Evolutionary conservation across 2,888 invertebrate species (phyloP).

Genomic region (Thyatira batis): DNA sequence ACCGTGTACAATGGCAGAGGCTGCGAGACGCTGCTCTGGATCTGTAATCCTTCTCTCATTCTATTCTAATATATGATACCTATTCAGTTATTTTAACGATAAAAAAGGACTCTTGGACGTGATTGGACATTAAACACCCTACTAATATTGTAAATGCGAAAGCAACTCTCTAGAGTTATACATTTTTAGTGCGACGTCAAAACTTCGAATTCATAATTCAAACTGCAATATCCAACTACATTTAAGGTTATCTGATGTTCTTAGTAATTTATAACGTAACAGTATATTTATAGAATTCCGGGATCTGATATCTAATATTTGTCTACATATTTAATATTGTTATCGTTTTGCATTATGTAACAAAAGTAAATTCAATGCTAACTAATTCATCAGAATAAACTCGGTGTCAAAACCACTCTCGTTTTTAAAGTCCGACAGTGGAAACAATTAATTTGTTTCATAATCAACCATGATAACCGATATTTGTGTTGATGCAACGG

Average conservation of each 20-base stretch:
- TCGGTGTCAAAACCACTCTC: slow-evolving; percentile 67
- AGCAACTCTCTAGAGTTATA: no score
- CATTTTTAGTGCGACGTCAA: slow-evolving; percentile 42
- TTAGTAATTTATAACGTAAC: background rate
- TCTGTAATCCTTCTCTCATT: slow-evolving; percentile 51
- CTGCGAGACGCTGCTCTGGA: slow-evolving; percentile 37
- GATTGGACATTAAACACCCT: no score
- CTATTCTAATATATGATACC: slow-evolving; percentile 50
- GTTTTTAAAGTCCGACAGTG: slow-evolving; percentile 50
- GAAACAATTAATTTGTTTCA: slow-evolving; percentile 63
- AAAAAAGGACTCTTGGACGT: no score
- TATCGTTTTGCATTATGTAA: background rate
- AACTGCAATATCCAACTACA: background rate
- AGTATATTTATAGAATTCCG: background rate
- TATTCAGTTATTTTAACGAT: no score
- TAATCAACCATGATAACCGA: slow-evolving; percentile 44
- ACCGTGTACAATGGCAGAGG: slow-evolving; percentile 46
- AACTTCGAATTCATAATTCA: background rate
- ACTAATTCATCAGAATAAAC: slow-evolving; percentile 28
- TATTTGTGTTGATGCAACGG: slow-evolving; percentile 46
- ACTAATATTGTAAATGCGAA: no score
- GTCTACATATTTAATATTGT: no score
- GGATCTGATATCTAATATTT: no score
- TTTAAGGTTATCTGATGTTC: background rate
- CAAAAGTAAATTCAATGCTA: slow-evolving; percentile 15